Percentiles rank a stretch among this genome's conserved stretches.
Conservation (phyloP, 2,888 invertebrate genomes). For the Emmelina monodactyla region DNA sequence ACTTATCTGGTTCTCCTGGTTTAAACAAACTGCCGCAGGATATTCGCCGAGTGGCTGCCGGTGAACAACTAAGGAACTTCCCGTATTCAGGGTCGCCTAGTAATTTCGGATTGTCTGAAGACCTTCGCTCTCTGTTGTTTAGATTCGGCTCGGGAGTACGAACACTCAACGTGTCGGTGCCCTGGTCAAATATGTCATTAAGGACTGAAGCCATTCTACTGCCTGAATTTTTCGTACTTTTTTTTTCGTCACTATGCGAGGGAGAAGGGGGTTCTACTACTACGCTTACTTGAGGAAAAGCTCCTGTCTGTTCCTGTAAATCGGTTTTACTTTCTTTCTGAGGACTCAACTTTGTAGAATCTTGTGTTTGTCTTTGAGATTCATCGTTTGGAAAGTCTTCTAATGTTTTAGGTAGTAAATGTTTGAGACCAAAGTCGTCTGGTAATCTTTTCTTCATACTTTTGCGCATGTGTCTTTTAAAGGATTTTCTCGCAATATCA, state of each 20-base stretch:
- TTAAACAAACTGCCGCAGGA: constrained; percentile 91
- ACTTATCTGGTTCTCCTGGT: constrained; percentile 72
- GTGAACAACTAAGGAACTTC: constrained; percentile 75
- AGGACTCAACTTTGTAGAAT: background rate
- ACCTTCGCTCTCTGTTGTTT: constrained; percentile 50
- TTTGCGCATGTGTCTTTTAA: constrained; percentile 62
- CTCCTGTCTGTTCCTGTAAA: constrained; percentile 20
- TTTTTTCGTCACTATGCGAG: constrained; percentile 68
- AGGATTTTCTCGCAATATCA: constrained; percentile 82
- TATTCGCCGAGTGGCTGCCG: constrained; percentile 87
- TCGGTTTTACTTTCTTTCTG: constrained; percentile 3
- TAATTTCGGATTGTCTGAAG: constrained; percentile 69
- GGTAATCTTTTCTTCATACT: constrained; percentile 47
- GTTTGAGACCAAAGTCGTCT: constrained; percentile 36
- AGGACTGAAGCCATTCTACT: constrained; percentile 58
- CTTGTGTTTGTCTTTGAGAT: constrained; percentile 10
- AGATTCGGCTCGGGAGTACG: constrained; percentile 51
- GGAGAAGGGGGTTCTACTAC: constrained; percentile 81
- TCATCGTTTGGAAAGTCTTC: constrained; percentile 33
- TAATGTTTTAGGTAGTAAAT: constrained; percentile 37
- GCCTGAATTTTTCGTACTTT: constrained; percentile 41
- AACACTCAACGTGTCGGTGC: constrained; percentile 47
- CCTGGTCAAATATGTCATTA: constrained; percentile 50
- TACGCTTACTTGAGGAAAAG: constrained; percentile 74
- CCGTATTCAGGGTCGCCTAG: constrained; percentile 70